Evolutionary conservation across 1,140 invertebrate species (phyloP).

Genomic region (Drosophila tani): DNA sequence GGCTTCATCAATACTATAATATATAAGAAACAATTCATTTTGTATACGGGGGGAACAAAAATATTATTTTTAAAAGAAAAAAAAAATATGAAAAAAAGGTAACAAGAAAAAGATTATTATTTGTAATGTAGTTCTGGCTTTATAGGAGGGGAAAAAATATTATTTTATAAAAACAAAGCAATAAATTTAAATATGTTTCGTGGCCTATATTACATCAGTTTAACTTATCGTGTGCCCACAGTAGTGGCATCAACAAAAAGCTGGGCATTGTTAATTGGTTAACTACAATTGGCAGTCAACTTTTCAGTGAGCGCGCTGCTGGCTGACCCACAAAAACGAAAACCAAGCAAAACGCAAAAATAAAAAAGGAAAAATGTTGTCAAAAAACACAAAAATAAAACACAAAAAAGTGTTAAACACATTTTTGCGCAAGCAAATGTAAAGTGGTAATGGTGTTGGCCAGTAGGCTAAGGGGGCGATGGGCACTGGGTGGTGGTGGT

Average conservation of each 20-base stretch:
- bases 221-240: conserved; percentile 1
- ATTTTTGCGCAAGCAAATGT: conserved; percentile 19
- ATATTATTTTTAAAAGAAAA: too few relatives aligned
- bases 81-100: too few relatives aligned
- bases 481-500: conserved; percentile 10
- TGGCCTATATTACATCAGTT: not conserved
- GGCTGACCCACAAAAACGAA: conserved; percentile 54
- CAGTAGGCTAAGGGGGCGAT: conserved; percentile 3
- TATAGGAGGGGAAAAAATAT: too few relatives aligned
- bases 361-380: conserved; percentile 62
- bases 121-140: too few relatives aligned
- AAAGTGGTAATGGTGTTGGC: conserved; percentile 1
- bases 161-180: too few relatives aligned
- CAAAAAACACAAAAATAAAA: conserved; percentile 6
- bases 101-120: too few relatives aligned
- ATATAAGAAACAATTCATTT: too few relatives aligned
- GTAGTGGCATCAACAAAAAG: conserved; percentile 26
- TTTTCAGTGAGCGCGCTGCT: conserved; percentile 59
- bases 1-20: too few relatives aligned
- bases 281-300: conserved; percentile 71
- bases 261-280: conserved; percentile 62
- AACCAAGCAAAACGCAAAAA: conserved; percentile 42
- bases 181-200: too few relatives aligned
- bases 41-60: too few relatives aligned
- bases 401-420: conserved; percentile 13